Percentiles rank a stretch among this genome's conserved stretches.
Conservation (phyloP, 2,113 vertebrate species). For the Pteruthius melanotis region DNA sequence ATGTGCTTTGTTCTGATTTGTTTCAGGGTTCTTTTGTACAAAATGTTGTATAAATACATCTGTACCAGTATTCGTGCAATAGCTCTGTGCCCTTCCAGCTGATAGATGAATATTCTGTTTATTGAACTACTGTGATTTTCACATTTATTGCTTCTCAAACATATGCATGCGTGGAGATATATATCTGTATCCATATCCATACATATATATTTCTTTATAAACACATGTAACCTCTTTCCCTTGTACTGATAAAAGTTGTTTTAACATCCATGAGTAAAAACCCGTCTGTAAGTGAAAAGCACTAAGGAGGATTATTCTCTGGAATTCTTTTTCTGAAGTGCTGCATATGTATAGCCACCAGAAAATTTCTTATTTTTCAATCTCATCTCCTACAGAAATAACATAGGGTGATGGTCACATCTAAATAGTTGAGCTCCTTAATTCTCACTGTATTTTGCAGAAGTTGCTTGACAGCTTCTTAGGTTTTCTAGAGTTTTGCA, state of each 20-base stretch:
- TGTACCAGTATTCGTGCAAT: neutral
- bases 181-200: neutral
- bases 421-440: neutral
- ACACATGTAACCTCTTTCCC: fast-evolving
- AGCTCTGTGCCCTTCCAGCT: neutral
- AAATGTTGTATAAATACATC: neutral
- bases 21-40: neutral
- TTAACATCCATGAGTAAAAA: neutral
- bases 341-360: neutral
- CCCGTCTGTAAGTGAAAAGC: neutral
- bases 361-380: neutral
- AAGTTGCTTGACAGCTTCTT: neutral
- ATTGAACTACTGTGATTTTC: neutral
- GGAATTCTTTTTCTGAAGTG: neutral
- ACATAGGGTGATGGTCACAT: neutral
- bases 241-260: neutral
- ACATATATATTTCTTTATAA: neutral
- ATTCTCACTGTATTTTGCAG: neutral
- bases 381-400: neutral
- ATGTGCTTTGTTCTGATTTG: neutral
- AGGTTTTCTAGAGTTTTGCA: neutral
- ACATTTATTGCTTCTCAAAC: neutral
- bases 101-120: neutral
- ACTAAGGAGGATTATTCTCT: neutral
- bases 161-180: neutral